Percentiles rank a stretch among this genome's conserved stretches.
Conservation (phyloP, 2,888 invertebrate species). For the Drymonia ruficornis region DNA sequence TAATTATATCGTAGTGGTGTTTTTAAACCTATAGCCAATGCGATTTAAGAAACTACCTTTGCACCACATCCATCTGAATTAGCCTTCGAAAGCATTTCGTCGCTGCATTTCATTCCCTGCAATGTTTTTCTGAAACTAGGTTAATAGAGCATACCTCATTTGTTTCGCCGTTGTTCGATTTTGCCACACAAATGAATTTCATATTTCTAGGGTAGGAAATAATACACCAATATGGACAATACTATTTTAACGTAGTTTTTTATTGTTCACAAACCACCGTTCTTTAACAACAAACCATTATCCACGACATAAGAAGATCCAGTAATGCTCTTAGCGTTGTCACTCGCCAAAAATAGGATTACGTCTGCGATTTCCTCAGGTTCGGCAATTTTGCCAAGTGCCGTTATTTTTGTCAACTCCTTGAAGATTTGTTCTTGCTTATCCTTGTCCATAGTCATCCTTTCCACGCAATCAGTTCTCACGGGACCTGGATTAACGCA, state of each 20-base stretch:
- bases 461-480: constrained; percentile 39
- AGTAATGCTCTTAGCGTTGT: constrained; percentile 91
- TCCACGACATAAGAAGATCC: constrained; percentile 92
- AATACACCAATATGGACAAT: no score
- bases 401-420: constrained; percentile 22
- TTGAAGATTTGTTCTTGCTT: constrained; percentile 22
- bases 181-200: constrained; percentile 4
- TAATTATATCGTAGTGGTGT: neutral
- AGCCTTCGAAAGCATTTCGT: constrained; percentile 1
- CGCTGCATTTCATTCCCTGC: constrained; percentile 11
- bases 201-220: no score
- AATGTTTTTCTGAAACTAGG: constrained; percentile 31
- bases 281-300: constrained; percentile 86
- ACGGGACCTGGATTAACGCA: constrained; percentile 88
- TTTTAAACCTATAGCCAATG: neutral
- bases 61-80: neutral
- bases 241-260: neutral
- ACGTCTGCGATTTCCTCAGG: constrained; percentile 90
- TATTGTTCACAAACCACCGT: constrained; percentile 5
- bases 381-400: constrained; percentile 30
- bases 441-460: constrained; percentile 20
- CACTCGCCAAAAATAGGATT: constrained; percentile 93
- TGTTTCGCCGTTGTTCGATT: constrained; percentile 5
- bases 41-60: neutral
- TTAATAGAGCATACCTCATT: constrained; percentile 33